These are phyloP conservation scores for Drosophila demipolita DNA, from an alignment of 2,888 invertebrate species.

Conservation along the genomic window DNA sequence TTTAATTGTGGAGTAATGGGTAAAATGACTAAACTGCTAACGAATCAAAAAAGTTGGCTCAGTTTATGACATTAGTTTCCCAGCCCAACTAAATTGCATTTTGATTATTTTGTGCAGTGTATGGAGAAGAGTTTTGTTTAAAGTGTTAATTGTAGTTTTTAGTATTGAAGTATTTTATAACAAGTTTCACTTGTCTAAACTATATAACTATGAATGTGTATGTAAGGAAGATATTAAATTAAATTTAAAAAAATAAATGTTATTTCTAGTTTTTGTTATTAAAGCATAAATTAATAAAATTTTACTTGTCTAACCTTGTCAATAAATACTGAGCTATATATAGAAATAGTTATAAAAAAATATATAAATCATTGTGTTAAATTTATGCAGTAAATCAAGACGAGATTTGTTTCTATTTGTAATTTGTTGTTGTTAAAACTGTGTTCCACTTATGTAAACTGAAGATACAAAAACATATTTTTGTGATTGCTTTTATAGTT, in stretches of 20 bases:
- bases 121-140: rapidly evolving
- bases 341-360: background rate
- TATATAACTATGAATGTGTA: background rate
- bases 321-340: slow-evolving; percentile 12
- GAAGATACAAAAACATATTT: background rate
- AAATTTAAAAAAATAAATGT: no score
- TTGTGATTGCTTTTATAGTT: slow-evolving; percentile 1
- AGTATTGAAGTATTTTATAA: no score
- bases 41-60: slow-evolving; percentile 3
- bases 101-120: slow-evolving; percentile 2
- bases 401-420: background rate
- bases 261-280: background rate
- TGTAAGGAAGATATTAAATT: no score
- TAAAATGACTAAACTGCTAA: slow-evolving; percentile 10
- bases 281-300: rapidly evolving
- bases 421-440: background rate
- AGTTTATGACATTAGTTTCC: slow-evolving; percentile 1
- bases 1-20: slow-evolving; percentile 50
- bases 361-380: background rate
- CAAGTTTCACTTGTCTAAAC: background rate
- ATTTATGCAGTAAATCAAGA: no score
- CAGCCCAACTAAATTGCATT: background rate
- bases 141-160: no score
- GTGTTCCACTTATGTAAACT: background rate
- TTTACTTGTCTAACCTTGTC: background rate